phyloP scores from a whole-genome alignment of 2,797 vertebrate species.

The Liasis olivaceus region DNA sequence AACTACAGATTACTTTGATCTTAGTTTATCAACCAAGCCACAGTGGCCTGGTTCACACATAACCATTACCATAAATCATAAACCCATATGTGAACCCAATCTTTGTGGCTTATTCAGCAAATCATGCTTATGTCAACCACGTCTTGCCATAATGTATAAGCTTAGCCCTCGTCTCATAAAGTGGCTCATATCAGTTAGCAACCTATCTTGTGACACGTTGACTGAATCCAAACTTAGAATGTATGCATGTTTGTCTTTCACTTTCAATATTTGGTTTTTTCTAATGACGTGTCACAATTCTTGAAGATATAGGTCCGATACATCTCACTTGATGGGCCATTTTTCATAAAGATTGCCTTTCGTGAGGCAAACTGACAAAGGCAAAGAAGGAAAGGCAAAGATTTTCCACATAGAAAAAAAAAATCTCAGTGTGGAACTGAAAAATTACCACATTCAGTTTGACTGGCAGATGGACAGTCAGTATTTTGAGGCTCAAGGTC shows the following conservation, averaged over 20 bases:
- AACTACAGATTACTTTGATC: background rate
- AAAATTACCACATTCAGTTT: conserved; percentile 17
- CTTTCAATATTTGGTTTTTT: background rate
- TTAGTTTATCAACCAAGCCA: background rate
- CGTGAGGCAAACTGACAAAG: background rate
- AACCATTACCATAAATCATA: background rate
- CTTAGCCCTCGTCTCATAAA: background rate
- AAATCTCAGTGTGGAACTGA: conserved; percentile 13
- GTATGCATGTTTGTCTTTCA: background rate
- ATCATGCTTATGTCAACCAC: background rate
- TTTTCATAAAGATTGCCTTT: background rate
- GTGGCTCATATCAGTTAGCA: background rate
- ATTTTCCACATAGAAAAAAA: background rate
- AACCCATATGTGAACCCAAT: background rate
- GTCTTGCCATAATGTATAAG: background rate
- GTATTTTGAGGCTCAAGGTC: conserved; percentile 19
- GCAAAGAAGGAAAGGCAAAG: background rate
- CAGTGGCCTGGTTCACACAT: background rate
- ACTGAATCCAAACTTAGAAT: background rate
- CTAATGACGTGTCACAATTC: background rate
- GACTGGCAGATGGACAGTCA: conserved; percentile 14
- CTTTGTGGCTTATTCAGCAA: background rate
- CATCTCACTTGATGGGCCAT: background rate
- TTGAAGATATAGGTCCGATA: background rate
- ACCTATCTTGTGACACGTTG: background rate